Evolutionary conservation across 2,113 vertebrate species (phyloP), one percentile per base, ranked within the genome.

Genomic region (Alethe castanea): DNA sequence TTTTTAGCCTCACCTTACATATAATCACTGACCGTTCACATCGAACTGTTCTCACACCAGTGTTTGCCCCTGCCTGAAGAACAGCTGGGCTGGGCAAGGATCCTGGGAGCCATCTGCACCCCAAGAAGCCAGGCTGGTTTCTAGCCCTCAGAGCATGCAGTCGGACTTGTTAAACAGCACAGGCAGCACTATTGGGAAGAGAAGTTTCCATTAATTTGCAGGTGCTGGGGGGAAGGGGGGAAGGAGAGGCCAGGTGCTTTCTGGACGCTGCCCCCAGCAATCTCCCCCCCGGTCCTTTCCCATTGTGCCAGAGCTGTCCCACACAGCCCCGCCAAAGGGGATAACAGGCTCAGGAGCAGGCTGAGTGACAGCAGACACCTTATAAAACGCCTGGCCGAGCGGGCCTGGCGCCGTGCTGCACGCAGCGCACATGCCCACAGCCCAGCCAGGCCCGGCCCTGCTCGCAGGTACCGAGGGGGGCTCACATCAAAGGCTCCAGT

Each of bases 281-380:
- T 86, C 92, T 88, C 88, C 92, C 91, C 91, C 47, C 18, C 0
- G 19, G 79, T 93, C 78, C 48, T 6, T 78, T 84, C 79, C 93
- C 62, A 91, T 92, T 91, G 88, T 95, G 94, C 50, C 4, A 17
- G 94, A 96, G 95, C 71, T 2, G 84, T 95, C 96, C 86, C 94
- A 90, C 2, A 1, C 35, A 7, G 88, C 82, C 53, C 64, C 0
- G 81, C 94, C 95, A 28, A 95, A 95, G 89, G 94, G 95, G 86
- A 82, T 94, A 95, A 88, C 82, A 86, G 94, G 76, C 94, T 86
- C 72, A n/a, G 94, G 90, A 97, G 77, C 91, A 81, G 86, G 90
- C 93, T 90, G 96, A 95, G 52, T 95, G 96, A 97, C 95, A 95
- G 93, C 97, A 97, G 94, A 97, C 93, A 95, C 96, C 96, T 86